These are phyloP conservation scores for Columba livia DNA, from an alignment of 2,113 vertebrate species.

Conservation along the genomic window DNA sequence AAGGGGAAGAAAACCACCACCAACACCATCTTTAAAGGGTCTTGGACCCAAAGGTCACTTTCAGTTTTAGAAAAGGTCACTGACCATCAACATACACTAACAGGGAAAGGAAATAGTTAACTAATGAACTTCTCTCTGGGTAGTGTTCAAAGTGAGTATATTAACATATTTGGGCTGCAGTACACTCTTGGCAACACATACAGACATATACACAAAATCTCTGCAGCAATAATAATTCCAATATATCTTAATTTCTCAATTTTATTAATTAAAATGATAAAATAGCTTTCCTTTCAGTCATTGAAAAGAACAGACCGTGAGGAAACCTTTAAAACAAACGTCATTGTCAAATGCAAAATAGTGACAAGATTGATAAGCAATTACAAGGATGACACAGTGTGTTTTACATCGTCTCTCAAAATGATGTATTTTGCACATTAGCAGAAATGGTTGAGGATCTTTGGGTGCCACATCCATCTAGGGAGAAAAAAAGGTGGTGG, in stretches of 20 bases:
- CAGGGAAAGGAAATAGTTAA: background rate
- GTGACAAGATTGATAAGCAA: background rate
- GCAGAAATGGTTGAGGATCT: background rate
- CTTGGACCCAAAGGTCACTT: background rate
- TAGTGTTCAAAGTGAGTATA: background rate
- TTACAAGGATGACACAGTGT: background rate
- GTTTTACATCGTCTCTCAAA: background rate
- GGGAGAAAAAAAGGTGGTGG: accelerated
- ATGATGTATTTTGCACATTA: background rate
- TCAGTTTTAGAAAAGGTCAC: background rate
- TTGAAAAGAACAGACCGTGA: background rate
- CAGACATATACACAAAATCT: background rate
- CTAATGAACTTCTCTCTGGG: background rate
- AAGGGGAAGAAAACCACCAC: background rate
- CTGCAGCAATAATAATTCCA: background rate
- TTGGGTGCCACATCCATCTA: background rate
- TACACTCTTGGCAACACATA: background rate
- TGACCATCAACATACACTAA: background rate
- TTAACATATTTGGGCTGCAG: background rate
- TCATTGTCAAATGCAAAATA: background rate
- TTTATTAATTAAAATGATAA: background rate
- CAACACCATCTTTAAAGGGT: background rate
- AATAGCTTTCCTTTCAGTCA: background rate
- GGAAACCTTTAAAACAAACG: background rate
- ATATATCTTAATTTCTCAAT: background rate